A percentile compares a stretch with the other conserved stretches of the same genome.
phyloP scores from a whole-genome alignment of 2,888 invertebrate species.

The Macrosoma leucophasiata region DNA sequence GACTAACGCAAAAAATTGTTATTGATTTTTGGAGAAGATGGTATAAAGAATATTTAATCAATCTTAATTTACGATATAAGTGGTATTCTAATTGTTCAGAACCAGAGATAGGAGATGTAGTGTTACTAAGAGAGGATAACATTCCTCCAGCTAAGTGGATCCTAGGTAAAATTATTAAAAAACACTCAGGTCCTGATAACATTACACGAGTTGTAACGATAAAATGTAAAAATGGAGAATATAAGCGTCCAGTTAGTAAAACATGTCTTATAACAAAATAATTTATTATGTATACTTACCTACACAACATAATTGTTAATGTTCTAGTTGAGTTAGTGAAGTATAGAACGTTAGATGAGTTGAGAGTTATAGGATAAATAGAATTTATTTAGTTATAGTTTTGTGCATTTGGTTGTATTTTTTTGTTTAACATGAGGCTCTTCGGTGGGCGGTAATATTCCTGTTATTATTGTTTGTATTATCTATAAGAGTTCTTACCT shows the following conservation, averaged over 20 bases:
- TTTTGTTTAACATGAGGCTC: too few relatives aligned
- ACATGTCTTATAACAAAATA: constrained; percentile 4
- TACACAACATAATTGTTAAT: too few relatives aligned
- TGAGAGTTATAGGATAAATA: too few relatives aligned
- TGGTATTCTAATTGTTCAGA: constrained; percentile 14
- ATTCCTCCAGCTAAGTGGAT: constrained; percentile 23
- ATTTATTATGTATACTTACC: too few relatives aligned
- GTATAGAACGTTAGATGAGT: too few relatives aligned
- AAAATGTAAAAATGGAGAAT: constrained; percentile 9
- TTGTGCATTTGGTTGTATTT: too few relatives aligned
- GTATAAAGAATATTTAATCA: constrained; percentile 25
- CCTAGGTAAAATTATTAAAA: constrained; percentile 16
- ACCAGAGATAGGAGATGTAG: constrained; percentile 20
- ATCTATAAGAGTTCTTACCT: too few relatives aligned
- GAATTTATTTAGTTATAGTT: too few relatives aligned
- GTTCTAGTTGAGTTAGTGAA: too few relatives aligned
- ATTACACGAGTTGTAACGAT: constrained; percentile 9
- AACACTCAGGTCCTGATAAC: constrained; percentile 6
- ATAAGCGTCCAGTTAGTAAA: constrained; percentile 10
- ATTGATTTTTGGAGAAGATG: constrained; percentile 26
- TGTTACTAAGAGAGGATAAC: constrained; percentile 21
- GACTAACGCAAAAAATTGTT: constrained; percentile 24
- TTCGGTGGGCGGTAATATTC: too few relatives aligned
- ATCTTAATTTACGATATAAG: constrained; percentile 19
- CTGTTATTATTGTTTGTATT: too few relatives aligned